Conservation (phyloP, 1,140 invertebrate genomes). For the Rhagoletis zephyria region DNA sequence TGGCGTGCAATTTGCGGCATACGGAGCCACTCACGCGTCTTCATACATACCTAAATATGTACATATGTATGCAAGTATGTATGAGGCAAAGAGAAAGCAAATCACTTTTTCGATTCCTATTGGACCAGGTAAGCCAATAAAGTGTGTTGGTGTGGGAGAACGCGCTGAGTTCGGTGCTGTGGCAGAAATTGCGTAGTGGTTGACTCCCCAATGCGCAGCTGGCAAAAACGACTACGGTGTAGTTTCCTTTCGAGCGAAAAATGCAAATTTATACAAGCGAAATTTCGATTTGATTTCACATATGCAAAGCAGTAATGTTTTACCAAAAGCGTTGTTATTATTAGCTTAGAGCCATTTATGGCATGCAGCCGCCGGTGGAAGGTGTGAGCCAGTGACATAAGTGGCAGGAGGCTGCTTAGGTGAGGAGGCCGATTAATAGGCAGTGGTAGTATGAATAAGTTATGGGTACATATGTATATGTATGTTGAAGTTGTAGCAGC, state of each 20-base stretch:
- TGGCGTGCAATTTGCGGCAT: constrained; percentile 25
- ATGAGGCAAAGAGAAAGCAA: not conserved
- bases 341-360: not conserved
- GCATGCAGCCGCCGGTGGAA: not conserved
- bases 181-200: not conserved
- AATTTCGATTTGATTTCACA: constrained; percentile 31
- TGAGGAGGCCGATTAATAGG: too few relatives aligned
- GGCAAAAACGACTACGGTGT: not conserved
- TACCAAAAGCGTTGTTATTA: not conserved
- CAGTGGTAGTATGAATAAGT: too few relatives aligned
- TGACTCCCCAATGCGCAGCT: not conserved
- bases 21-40: not conserved
- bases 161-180: not conserved
- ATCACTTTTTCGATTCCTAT: constrained; percentile 31
- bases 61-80: not conserved
- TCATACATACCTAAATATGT: too few relatives aligned
- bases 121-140: constrained; percentile 17
- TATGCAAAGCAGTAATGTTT: not conserved
- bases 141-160: constrained; percentile 29
- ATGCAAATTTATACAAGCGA: constrained; percentile 13
- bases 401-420: not conserved
- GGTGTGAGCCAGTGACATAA: not conserved
- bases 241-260: not conserved
- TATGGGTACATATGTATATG: too few relatives aligned
- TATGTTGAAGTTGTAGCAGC: too few relatives aligned